Percentiles rank a stretch among this genome's conserved stretches.
Conservation (phyloP, 2,797 vertebrate genomes). For the Periophthalmus magnuspinnatus region DNA sequence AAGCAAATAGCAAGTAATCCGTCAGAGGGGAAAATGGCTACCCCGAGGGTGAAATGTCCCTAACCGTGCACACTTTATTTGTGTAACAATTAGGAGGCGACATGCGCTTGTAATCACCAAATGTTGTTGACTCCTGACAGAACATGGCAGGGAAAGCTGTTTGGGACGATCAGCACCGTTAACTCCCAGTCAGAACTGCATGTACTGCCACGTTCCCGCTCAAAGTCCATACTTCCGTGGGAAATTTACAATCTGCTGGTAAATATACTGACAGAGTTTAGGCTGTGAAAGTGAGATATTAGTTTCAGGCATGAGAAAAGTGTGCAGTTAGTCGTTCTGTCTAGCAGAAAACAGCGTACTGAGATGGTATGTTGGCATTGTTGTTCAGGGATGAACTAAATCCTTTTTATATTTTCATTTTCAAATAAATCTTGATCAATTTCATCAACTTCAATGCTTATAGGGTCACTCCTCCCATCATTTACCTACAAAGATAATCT, state of each 20-base stretch:
- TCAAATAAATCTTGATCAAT: no score
- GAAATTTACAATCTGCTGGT: background rate
- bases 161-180: constrained; percentile 30
- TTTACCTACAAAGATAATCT: no score
- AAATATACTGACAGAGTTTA: background rate
- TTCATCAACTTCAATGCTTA: no score
- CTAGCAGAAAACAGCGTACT: background rate
- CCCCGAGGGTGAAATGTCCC: constrained; percentile 37
- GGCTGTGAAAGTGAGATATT: background rate
- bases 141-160: constrained; percentile 34
- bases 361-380: background rate
- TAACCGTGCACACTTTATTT: constrained; percentile 37
- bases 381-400: background rate
- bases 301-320: background rate
- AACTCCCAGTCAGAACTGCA: constrained; percentile 6
- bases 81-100: constrained; percentile 44
- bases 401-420: background rate
- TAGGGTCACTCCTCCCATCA: no score
- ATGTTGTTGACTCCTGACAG: constrained; percentile 45
- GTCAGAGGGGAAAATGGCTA: constrained; percentile 25
- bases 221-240: background rate
- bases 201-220: background rate
- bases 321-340: no score
- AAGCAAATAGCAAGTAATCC: constrained; percentile 51
- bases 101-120: constrained; percentile 50